Evolutionary conservation across 2,797 vertebrate species (phyloP), one percentile per base, ranked within the genome.

Genomic region (Sebastes nivosus): DNA sequence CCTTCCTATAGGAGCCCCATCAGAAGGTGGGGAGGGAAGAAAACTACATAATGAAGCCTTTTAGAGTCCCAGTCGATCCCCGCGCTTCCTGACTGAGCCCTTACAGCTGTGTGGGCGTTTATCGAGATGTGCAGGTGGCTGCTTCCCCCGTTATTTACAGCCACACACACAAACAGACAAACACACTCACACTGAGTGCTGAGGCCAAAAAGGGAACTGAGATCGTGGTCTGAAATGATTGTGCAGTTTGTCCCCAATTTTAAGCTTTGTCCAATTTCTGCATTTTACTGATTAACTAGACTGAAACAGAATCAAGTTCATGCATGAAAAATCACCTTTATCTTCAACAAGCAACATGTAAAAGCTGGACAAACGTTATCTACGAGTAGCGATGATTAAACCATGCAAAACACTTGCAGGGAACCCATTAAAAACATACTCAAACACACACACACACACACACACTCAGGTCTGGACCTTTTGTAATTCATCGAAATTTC

Each of bases 51-150:
- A 79, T 29, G 60, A 75, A 61, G 36, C 27, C 72, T 84, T 77
- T 83, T 8, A 74, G 57, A 77, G 75, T 32, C n/a, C 65, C 52
- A 54, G 29, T 27, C 3, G 2, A 55, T 75, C 29, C 25, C 64
- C 25, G 52, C 3, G 34, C 74, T 86, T 50, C 42, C 78, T 77
- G 73, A 50, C 61, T 24, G 52, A 65, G 64, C 16, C 5, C 50
- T 22, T 46, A 70, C 83, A 90, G 82, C 85, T 90, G 85, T 30
- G 27, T 6, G 63, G 50, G 27, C 36, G 69, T 77, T 85, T 85
- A 90, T 85, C 69, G 22, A 78, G 70, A 79, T 5, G 22, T 54
- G 73, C 91, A 93, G 90, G 87, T 88, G 90, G 86, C 74, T 59
- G 63, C 77, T 81, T 83, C 77, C 79, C 27, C 63, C 60, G 80